Evolutionary conservation across 2,888 invertebrate genomes (phyloP).

Genomic region (Exephanes ischioxanthus): DNA sequence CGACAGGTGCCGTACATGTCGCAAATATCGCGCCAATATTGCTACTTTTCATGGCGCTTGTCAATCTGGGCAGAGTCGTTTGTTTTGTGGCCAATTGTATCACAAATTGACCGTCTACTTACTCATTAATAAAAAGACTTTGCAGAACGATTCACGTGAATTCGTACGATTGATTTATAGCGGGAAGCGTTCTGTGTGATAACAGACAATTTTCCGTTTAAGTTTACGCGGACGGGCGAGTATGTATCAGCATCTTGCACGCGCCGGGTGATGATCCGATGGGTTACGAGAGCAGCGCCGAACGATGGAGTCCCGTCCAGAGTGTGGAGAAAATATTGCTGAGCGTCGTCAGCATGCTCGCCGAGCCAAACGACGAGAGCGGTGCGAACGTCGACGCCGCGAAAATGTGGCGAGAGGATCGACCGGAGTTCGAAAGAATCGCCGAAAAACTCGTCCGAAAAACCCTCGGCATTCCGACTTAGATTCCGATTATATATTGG

Average conservation of each 20-base stretch:
- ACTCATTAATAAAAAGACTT: not conserved
- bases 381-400: slow-evolving; percentile 99
- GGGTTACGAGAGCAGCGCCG: slow-evolving; percentile 99
- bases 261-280: slow-evolving; percentile 99
- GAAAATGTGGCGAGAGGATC: slow-evolving; percentile 99
- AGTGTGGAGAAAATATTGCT: slow-evolving; percentile 99
- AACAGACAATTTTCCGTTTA: slow-evolving; percentile 64
- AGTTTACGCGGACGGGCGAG: slow-evolving; percentile 98
- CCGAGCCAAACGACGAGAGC: slow-evolving; percentile 99
- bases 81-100: not conserved
- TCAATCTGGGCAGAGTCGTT: not conserved
- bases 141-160: not conserved
- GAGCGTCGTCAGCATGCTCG: slow-evolving; percentile 99
- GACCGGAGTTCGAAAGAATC: slow-evolving; percentile 96
- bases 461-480: slow-evolving; percentile 92
- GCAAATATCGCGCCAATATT: no score
- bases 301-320: slow-evolving; percentile 99
- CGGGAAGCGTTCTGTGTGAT: not conserved
- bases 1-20: no score
- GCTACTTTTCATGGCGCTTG: no score
- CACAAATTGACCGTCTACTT: not conserved
- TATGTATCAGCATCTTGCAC: slow-evolving; percentile 99
- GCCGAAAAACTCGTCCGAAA: slow-evolving; percentile 96
- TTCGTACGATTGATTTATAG: not conserved
- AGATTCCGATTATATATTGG: slow-evolving; percentile 71